Evolutionary conservation across 2,797 vertebrate species (phyloP).

Genomic region (Microctenopoma stevenorrisi): DNA sequence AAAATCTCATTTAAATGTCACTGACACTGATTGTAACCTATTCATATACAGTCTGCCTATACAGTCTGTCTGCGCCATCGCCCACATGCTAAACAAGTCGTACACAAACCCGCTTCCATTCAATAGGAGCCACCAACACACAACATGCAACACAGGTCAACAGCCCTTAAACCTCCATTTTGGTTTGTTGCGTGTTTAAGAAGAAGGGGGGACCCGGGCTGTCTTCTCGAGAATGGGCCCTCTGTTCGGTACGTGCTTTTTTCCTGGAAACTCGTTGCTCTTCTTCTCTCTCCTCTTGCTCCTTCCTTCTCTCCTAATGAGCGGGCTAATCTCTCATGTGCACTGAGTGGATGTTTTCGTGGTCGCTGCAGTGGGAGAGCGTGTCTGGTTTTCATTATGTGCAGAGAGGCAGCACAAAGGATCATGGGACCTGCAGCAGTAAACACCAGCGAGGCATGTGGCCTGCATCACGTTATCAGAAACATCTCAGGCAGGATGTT

Average conservation of each 20-base stretch:
- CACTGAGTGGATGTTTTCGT: conserved; percentile 70
- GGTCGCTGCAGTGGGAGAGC: conserved; percentile 70
- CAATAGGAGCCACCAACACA: conserved; percentile 16
- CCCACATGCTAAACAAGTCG: conserved; percentile 20
- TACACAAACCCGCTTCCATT: conserved; percentile 33
- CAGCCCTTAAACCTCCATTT: conserved; percentile 23
- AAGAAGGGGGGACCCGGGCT: conserved; percentile 21
- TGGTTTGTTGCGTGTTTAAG: conserved; percentile 29
- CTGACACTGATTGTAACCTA: conserved; percentile 37
- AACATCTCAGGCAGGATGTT: conserved; percentile 41
- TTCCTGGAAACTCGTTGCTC: conserved; percentile 52
- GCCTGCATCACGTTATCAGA: conserved; percentile 46
- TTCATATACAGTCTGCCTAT: conserved; percentile 23
- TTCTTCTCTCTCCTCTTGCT: conserved; percentile 42
- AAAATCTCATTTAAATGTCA: conserved; percentile 41
- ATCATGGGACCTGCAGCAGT: conserved; percentile 63
- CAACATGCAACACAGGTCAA: conserved; percentile 40
- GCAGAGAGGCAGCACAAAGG: conserved; percentile 65
- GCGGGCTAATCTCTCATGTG: conserved; percentile 76
- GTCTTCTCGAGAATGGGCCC: conserved; percentile 46
- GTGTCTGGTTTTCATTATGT: conserved; percentile 79
- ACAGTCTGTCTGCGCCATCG: conserved; percentile 13
- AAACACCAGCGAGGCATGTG: conserved; percentile 45
- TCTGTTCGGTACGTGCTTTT: conserved; percentile 40
- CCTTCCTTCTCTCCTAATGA: conserved; percentile 75